These are phyloP conservation scores for Orthonychiurus folsomi DNA, from an alignment of 2,888 invertebrate genomes.

Conservation along the genomic window DNA sequence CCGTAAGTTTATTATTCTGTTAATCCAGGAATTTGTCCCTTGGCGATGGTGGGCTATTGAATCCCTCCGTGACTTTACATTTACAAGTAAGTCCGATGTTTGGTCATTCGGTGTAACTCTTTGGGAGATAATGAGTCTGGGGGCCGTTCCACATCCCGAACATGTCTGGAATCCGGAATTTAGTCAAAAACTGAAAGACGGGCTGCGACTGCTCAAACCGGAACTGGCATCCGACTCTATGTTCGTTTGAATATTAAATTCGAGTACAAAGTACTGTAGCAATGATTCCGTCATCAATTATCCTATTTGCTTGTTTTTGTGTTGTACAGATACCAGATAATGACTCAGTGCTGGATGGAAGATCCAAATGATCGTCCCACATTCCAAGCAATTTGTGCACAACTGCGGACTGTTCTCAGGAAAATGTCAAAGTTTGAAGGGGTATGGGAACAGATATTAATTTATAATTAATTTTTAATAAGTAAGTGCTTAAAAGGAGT, in stretches of 20 bases:
- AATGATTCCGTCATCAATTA: not conserved
- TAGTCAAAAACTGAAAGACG: not conserved
- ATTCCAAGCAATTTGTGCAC: not conserved
- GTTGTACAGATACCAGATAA: not conserved
- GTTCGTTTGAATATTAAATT: not conserved
- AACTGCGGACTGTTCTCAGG: not conserved
- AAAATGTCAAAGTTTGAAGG: not conserved
- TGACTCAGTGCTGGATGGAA: conserved; percentile 1
- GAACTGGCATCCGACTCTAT: not conserved
- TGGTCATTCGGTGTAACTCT: not conserved
- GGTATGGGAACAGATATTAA: no score
- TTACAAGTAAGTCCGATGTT: not conserved
- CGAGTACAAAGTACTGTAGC: not conserved
- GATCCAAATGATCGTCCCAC: not conserved
- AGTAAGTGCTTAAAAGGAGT: no score
- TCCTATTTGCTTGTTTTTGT: not conserved
- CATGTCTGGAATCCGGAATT: not conserved
- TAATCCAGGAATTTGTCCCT: not conserved
- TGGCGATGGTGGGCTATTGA: not conserved
- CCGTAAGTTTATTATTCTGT: no score
- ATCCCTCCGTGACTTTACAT: not conserved
- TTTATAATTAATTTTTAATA: no score
- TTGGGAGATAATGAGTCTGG: not conserved
- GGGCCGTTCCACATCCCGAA: not conserved
- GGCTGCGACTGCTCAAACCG: not conserved